Evolutionary conservation across 1,140 invertebrate genomes (phyloP), one percentile per base, ranked within the genome.

Genomic region (Orussus abietinus): DNA sequence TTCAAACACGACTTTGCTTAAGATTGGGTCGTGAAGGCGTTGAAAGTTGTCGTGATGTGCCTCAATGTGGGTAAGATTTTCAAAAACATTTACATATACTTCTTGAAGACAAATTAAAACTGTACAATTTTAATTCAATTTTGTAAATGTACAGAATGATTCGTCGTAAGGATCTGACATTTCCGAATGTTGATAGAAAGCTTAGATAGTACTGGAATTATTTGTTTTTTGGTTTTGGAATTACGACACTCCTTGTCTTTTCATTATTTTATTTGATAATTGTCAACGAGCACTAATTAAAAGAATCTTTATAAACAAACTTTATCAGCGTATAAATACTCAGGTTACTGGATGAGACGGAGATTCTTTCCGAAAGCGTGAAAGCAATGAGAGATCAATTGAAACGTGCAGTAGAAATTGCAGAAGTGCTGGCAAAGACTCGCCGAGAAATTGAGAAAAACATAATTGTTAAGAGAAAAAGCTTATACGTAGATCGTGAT

Each of bases 1-100:
- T 84, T 14, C 85, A 88, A 62, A 86, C 84, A 0, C 76, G 85
- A 46, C 68, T 88, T 29, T 77, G 85, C 58, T 85, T 85, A 54
- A 74, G 84, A 44, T 69, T 74, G 21, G 70, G 69, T 42, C 69
- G 84, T 36, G 78, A 79, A 6, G 38, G 49, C 12, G 80, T 83
- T 4, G 85, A 87, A 65, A 83, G 77, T 53, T 84, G 83, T 41
- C 70, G 83, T 34, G 85, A 87, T 61, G 64, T 69, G 13, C 73
- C 82, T 6, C 83, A 86, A 55, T 72, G 79, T 39, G 79, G 81
- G 61, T 77, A 64, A 45, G 35, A 6, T 19, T 20, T 12, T n/a
- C n/a, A n/a, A 32, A 13, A 32, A 3, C 10, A 28, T 28, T 12
- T 4, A 3, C 12, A n/a, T 10, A 12, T 28, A n/a, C 10, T n/a